Evolutionary conservation across 2,113 vertebrate species (phyloP).

Genomic region (Corvus hawaiiensis): DNA sequence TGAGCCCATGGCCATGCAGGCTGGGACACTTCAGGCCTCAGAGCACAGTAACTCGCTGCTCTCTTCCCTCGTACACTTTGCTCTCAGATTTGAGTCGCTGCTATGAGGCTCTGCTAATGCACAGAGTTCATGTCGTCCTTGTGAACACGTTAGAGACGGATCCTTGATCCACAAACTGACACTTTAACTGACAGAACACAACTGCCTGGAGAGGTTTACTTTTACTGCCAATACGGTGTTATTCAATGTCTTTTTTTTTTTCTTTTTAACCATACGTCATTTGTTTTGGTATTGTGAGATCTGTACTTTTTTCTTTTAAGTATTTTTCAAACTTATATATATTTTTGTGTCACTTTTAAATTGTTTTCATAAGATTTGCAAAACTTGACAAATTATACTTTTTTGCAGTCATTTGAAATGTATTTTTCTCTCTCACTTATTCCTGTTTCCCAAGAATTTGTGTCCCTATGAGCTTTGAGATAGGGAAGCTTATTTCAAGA

Average conservation of each 20-base stretch:
- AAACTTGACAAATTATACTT: conserved; percentile 56
- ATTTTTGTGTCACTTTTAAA: conserved; percentile 62
- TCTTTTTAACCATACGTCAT: conserved; percentile 29
- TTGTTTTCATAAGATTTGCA: conserved; percentile 54
- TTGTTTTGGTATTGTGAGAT: conserved; percentile 55
- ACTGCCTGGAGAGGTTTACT: conserved; percentile 55
- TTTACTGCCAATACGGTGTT: conserved; percentile 49
- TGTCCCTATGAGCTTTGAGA: neutral
- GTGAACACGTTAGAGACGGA: neutral
- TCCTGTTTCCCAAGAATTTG: neutral
- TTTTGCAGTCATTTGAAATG: conserved; percentile 28
- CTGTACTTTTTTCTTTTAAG: conserved; percentile 49
- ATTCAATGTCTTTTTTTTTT: conserved; percentile 1
- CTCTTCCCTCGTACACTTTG: neutral
- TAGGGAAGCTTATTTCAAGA: neutral
- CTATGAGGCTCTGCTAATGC: conserved; percentile 44
- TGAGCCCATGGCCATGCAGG: neutral
- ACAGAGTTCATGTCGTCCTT: conserved; percentile 15
- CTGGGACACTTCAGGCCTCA: conserved; percentile 16
- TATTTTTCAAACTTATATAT: conserved; percentile 57
- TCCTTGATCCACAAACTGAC: conserved; percentile 52
- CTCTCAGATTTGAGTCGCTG: conserved; percentile 42
- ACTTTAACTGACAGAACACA: conserved; percentile 53
- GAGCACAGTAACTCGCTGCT: conserved; percentile 21
- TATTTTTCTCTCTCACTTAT: conserved; percentile 12